Conservation (phyloP, 2,797 vertebrate genomes). For the Hippopotamyrus pictus region DNA sequence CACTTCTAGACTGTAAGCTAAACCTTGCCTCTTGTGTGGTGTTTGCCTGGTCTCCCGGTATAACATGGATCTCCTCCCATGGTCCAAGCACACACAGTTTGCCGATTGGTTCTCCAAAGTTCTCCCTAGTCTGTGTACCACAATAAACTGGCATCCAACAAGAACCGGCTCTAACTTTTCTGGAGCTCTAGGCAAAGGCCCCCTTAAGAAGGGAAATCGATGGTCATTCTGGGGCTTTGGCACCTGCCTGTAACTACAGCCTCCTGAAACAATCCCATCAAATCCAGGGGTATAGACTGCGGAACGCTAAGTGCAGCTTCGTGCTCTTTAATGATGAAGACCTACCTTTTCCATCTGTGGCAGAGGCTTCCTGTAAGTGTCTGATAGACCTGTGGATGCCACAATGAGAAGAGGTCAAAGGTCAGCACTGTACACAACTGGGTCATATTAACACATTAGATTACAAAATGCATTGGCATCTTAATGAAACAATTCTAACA, state of each 20-base stretch:
- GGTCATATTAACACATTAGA: not conserved
- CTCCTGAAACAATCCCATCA: not conserved
- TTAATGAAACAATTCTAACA: not conserved
- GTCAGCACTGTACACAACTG: not conserved
- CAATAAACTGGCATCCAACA: not conserved
- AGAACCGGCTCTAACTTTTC: not conserved
- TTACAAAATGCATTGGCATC: not conserved
- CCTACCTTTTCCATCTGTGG: constrained; percentile 82
- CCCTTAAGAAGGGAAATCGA: not conserved
- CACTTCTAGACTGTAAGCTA: not conserved
- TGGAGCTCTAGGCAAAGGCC: not conserved
- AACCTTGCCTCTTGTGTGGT: not conserved
- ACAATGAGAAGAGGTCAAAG: not conserved
- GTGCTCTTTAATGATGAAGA: not conserved
- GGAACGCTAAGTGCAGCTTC: not conserved
- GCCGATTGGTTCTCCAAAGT: not conserved
- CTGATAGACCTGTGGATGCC: constrained; percentile 70
- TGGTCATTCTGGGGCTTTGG: not conserved
- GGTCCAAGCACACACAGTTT: not conserved
- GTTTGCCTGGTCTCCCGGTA: not conserved
- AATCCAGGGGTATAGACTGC: not conserved
- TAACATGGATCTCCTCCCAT: not conserved
- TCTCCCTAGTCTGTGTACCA: not conserved
- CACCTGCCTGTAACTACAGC: not conserved
- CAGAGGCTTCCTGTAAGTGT: constrained; percentile 79